Percentiles rank a stretch among this genome's conserved stretches.
phyloP scores from a whole-genome alignment of 2,113 vertebrate genomes.

The Heteronetta atricapilla region DNA sequence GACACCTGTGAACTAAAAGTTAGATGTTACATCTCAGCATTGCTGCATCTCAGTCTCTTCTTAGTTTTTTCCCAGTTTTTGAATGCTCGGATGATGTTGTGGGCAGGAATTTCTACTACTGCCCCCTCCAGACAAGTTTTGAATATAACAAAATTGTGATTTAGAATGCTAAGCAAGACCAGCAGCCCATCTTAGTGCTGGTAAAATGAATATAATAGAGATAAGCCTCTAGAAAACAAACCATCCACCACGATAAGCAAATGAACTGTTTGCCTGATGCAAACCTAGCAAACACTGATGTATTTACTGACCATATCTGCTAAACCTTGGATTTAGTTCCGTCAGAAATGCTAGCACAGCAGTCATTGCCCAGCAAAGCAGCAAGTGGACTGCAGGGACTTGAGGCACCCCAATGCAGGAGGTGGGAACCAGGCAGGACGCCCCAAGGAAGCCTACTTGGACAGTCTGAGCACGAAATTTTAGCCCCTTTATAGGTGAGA shows the following conservation, averaged over 20 bases:
- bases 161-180: not conserved
- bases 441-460: not conserved
- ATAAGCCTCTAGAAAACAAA: not conserved
- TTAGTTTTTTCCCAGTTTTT: not conserved
- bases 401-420: rapidly evolving
- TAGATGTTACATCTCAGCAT: not conserved
- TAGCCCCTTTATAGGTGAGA: rapidly evolving
- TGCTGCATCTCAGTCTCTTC: not conserved
- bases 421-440: not conserved
- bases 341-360: not conserved
- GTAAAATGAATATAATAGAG: not conserved
- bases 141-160: not conserved
- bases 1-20: not conserved
- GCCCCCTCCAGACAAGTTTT: not conserved
- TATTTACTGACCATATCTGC: not conserved
- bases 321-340: not conserved
- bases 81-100: not conserved
- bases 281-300: not conserved
- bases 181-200: not conserved
- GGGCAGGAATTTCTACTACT: not conserved
- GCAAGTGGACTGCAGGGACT: not conserved
- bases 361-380: not conserved
- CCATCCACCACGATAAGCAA: not conserved
- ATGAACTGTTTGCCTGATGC: not conserved
- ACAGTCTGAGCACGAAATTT: not conserved